Base-by-base conservation (phyloP, 1,140 invertebrate genomes). In the Notospermus geniculatus region DNA sequence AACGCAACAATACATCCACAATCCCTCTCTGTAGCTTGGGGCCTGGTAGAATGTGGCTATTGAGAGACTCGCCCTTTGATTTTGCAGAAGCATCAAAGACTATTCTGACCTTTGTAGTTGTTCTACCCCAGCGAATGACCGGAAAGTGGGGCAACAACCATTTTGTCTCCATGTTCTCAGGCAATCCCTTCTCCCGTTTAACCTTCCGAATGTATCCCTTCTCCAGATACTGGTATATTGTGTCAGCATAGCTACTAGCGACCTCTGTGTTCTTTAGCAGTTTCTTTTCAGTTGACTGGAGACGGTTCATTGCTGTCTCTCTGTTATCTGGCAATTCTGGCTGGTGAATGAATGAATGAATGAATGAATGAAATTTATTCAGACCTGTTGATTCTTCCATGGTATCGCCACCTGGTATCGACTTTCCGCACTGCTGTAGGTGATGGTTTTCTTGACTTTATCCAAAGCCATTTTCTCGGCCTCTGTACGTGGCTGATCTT, bases 1-100 rank as follows among this genome's bases (percentile, higher is more conserved):
- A 73, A 39, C 66, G 50, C 0, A 70, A 25, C 13, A 73, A 46
- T 0, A 71, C 64, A 54, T 46, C 59, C 41, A 68, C 56, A 17
- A 72, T 28, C 17, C 61, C 59, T 45, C 30, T 70, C 70, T 83
- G 79, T 0, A 84, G 45, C 57, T 73, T 73, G 19, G 82, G 78
- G 1, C 74, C 74, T 25, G 25, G 27, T 17, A 65, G 29, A 29
- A 75, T 60, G 2, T 19, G 0, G 29, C 59, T 63, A 57, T 68
- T 68, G 23, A 68, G 50, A 15, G 36, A 43, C 9, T 54, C 1
- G 4, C 32, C 50, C 22, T 63, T 27, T 54, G 23, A 4, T 30
- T 25, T 57, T 4, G 65, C 65, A 17, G 65, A 58, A 13, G 57
- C 57, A 36, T 66, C 56, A 59, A 66, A 63, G 1, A 66, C 65